Base-by-base conservation (phyloP, 2,797 vertebrate genomes). In the Philypnodon macrostomus region DNA sequence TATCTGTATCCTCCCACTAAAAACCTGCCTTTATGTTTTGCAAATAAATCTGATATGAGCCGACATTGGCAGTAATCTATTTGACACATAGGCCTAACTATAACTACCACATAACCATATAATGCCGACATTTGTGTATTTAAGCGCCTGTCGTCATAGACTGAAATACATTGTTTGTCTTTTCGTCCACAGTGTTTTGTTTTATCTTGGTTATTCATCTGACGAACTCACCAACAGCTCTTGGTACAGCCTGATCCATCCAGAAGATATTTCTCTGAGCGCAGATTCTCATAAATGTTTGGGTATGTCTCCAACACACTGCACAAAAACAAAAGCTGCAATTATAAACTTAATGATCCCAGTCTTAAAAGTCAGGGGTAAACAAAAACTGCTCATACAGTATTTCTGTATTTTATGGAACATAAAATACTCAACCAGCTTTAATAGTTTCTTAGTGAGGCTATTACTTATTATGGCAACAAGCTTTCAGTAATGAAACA, bases 231-330 rank as follows among this genome's bases (percentile, higher is more conserved):
- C 63, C 0, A 86, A 86, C 1, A 83, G 39, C n/a, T 94, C 93
- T 0, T 95, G 93, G 93, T 95, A 95, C 75, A 73, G 73, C 30
- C 82, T 95, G 2, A 32, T 95, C 27, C 93, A 95, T 33, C 92
- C 94, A 0, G 90, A 91, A 2, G 92, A 95, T 47, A 39, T 88
- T 6, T 45, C 66, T 0, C 23, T 51, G 1, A 80, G 75, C 0
- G 87, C 90, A 1, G 59, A 58, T 31, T 82, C 77, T 58, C 93
- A 95, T 53, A 82, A 63, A 45, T 73, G 67, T 0, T 55, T 93
- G 58, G 71, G 94, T 95, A 75, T 91, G 92, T 90, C 13, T 27
- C 0, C 11, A 6, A 1, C 15, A 1, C 15, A n/a, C 5, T 32
- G 3, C 19, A 30, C 7, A 2, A 36, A 27, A 52, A 35, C 15